Base-by-base conservation (phyloP, 1,140 invertebrate species). In the Gryllus bimaculatus region DNA sequence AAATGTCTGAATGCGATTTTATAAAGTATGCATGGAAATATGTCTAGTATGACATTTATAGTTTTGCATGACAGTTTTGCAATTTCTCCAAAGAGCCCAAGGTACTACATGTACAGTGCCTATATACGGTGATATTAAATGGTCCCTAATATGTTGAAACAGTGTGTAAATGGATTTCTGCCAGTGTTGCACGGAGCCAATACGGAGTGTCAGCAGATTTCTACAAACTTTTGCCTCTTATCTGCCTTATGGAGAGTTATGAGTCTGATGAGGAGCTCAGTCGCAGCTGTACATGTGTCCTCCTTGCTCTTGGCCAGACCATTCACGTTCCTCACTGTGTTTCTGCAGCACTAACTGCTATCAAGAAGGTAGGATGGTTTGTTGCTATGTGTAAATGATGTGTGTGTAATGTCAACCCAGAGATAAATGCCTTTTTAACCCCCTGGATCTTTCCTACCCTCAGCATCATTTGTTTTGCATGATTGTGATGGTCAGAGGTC, bases 211-310 rank as follows among this genome's bases (percentile, higher is more conserved):
- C 85, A 79, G 84, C 88, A 5, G 87, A 88, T 79, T 90, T 92
- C 81, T 93, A 93, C 82, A 82, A 87, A 79, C 84, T 94, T 77
- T 87, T 93, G 78, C 89, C 90, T 1, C 84, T 92, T 80, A 88
- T 94, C 20, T 94, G 93, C 85, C 89, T 92, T 47, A 85, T 95
- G 76, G 92, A 95, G 82, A 93, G 90, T 81, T 91, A 91, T 82
- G 93, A 95, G 83, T 89, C 88, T 0, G 95, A 97, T 84, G 93
- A 94, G 73, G 95, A 97, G 84, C 84, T 97, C 7, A 89, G 89
- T n/a, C 88, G 88, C 18, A 89, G 91, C 18, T 93, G 93, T 81
- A 87, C 87, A 8, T 84, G 87, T 48, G 88, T 93, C 21, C 85
- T 97, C 18, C 90, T 92, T 0, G 85, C 89, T 6, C 85, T 96